Percentiles rank a stretch among this genome's conserved stretches.
Evolutionary conservation across 1,140 invertebrate genomes (phyloP).

Genomic region (Odontomachus brunneus): DNA sequence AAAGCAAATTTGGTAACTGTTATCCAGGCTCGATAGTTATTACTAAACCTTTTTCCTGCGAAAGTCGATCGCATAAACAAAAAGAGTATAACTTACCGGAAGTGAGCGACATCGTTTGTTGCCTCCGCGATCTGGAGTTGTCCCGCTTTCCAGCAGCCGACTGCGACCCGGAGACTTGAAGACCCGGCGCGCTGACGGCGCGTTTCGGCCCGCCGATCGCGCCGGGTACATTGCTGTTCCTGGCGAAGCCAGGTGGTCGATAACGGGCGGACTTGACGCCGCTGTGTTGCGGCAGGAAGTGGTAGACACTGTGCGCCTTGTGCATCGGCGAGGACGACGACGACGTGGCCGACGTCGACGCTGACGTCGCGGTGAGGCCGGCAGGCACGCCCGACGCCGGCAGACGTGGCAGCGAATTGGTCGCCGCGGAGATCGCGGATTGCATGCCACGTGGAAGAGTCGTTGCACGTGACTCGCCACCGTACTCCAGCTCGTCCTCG

Average conservation of each 20-base stretch:
- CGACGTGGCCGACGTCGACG: conserved; percentile 37
- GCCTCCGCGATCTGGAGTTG: conserved; percentile 77
- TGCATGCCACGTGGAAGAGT: conserved; percentile 89
- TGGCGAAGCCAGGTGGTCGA: conserved; percentile 91
- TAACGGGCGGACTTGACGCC: conserved; percentile 94
- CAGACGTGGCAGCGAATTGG: conserved; percentile 91
- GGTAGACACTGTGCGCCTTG: conserved; percentile 89
- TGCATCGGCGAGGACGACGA: conserved; percentile 87
- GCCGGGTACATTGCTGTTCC: conserved; percentile 79
- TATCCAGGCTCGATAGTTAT: no score
- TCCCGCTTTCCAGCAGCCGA: conserved; percentile 75
- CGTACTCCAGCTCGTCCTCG: conserved; percentile 85
- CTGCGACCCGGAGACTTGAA: conserved; percentile 86
- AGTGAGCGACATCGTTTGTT: conserved; percentile 84
- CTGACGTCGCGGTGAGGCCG: conserved; percentile 82
- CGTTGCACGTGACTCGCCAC: conserved; percentile 85
- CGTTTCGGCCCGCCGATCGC: conserved; percentile 87
- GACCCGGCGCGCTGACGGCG: conserved; percentile 90
- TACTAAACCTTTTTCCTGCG: no score
- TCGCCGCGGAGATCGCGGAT: conserved; percentile 86
- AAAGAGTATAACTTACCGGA: conserved; percentile 87
- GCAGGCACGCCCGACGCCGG: conserved; percentile 87
- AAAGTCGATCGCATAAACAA: no score
- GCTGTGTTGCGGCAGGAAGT: conserved; percentile 86
- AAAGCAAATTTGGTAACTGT: no score